phyloP scores from a whole-genome alignment of 2,888 invertebrate species.

The Baronia brevicornis region DNA sequence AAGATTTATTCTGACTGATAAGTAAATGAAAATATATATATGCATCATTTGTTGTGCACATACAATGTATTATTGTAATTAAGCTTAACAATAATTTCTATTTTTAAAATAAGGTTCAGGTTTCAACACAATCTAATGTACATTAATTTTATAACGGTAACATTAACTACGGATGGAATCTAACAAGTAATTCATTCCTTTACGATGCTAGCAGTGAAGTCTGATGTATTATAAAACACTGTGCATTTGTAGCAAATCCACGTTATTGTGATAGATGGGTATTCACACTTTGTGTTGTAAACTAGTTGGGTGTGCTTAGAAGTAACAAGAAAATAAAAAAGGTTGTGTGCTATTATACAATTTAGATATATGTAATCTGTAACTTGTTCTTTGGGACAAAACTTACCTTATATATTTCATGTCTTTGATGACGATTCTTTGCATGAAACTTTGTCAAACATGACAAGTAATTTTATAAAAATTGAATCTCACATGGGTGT shows the following conservation, averaged over 20 bases:
- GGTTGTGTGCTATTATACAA: slow-evolving; percentile 62
- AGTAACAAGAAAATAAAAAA: slow-evolving; percentile 28
- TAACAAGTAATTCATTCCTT: slow-evolving; percentile 25
- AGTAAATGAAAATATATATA: slow-evolving; percentile 14
- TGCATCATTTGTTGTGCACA: slow-evolving; percentile 15
- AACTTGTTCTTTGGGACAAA: slow-evolving; percentile 11
- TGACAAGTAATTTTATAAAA: slow-evolving; percentile 20
- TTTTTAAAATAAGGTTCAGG: slow-evolving; percentile 14
- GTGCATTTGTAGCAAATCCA: slow-evolving; percentile 33
- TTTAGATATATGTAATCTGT: slow-evolving; percentile 19
- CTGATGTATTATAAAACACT: slow-evolving; percentile 26
- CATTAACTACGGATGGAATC: too few species aligned
- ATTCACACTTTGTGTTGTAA: slow-evolving; percentile 40
- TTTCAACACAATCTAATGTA: slow-evolving; percentile 16
- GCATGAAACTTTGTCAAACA: slow-evolving; percentile 22
- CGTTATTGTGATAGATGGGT: slow-evolving; percentile 27
- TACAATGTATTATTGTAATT: slow-evolving; percentile 16
- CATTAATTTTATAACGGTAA: too few species aligned
- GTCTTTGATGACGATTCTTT: slow-evolving; percentile 9
- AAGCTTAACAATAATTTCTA: slow-evolving; percentile 10
- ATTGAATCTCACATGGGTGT: slow-evolving; percentile 29
- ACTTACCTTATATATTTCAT: too few species aligned
- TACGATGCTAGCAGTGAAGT: slow-evolving; percentile 28
- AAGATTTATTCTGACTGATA: slow-evolving; percentile 28
- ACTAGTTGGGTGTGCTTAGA: slow-evolving; percentile 46